phyloP scores from a whole-genome alignment of 1,140 invertebrate genomes.

The Aleiodes sp. region DNA sequence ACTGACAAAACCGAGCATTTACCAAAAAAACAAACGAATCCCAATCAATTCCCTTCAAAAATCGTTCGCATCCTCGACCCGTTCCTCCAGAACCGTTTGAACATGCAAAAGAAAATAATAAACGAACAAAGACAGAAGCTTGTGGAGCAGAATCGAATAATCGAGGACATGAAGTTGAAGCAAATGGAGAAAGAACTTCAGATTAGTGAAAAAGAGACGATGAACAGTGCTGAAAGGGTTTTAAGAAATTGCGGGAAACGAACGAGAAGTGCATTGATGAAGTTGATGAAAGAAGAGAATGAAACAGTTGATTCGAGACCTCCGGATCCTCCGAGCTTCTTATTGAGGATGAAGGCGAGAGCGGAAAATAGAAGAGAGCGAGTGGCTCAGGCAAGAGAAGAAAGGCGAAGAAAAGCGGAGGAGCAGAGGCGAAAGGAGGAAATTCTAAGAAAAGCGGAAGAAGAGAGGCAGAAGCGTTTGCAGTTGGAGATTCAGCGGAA shows the following conservation, averaged over 20 bases:
- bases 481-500: conserved; percentile 47
- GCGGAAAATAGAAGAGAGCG: conserved; percentile 46
- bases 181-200: conserved; percentile 51
- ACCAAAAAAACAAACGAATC: background rate
- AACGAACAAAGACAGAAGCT: conserved; percentile 55
- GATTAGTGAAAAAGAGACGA: conserved; percentile 45
- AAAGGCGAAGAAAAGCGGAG: conserved; percentile 44
- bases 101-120: conserved; percentile 57
- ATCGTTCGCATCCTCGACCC: conserved; percentile 29
- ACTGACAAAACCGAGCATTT: conserved; percentile 26
- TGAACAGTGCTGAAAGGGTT: conserved; percentile 43
- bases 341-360: conserved; percentile 52
- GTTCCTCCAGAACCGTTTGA: conserved; percentile 46
- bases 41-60: conserved; percentile 35
- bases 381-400: conserved; percentile 44
- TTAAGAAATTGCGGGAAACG: conserved; percentile 49
- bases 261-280: conserved; percentile 52
- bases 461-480: conserved; percentile 43
- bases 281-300: conserved; percentile 54
- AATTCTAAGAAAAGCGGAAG: conserved; percentile 37
- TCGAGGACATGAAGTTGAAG: conserved; percentile 57
- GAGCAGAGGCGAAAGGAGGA: conserved; percentile 46
- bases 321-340: conserved; percentile 53
- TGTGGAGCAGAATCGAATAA: conserved; percentile 53
- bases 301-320: conserved; percentile 36